phyloP scores from a whole-genome alignment of 2,797 vertebrate genomes.

The Jordanella pulchra region DNA sequence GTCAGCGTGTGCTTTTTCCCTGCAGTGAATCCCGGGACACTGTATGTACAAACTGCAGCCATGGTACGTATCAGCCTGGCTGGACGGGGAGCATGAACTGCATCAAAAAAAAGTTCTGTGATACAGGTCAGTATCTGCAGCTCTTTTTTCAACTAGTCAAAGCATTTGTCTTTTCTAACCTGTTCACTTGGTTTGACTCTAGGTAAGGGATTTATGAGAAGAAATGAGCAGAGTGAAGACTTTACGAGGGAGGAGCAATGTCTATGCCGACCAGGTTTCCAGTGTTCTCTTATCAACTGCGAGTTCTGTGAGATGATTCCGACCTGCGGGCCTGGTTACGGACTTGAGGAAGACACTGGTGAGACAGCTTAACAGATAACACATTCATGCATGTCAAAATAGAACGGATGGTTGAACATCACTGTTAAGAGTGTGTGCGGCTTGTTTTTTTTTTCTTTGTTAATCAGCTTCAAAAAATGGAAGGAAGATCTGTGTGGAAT shows the following conservation, averaged over 20 bases:
- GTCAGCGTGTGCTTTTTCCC: slow-evolving; percentile 77
- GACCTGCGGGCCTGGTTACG: slow-evolving; percentile 81
- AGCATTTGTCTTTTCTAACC: slow-evolving; percentile 1
- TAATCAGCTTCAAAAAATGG: slow-evolving; percentile 58
- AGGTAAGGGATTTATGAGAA: slow-evolving; percentile 86
- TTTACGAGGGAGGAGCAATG: slow-evolving; percentile 79
- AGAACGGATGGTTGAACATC: background rate
- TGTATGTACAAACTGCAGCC: slow-evolving; percentile 79
- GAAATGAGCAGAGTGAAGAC: slow-evolving; percentile 82
- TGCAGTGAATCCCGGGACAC: slow-evolving; percentile 80
- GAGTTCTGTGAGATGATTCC: slow-evolving; percentile 87
- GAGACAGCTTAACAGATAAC: slow-evolving; percentile 27
- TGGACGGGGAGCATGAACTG: slow-evolving; percentile 85
- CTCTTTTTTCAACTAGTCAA: background rate
- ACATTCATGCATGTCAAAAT: background rate
- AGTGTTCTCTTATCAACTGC: slow-evolving; percentile 87
- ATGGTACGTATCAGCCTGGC: slow-evolving; percentile 86
- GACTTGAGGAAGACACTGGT: slow-evolving; percentile 72
- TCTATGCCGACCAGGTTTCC: slow-evolving; percentile 81
- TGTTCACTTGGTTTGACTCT: slow-evolving; percentile 7
- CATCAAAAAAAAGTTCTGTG: slow-evolving; percentile 87
- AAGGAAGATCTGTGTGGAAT: slow-evolving; percentile 71
- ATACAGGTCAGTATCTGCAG: slow-evolving; percentile 80
- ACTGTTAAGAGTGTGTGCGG: background rate
- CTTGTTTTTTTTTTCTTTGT: slow-evolving; percentile 8